These are phyloP conservation scores for Bursaphelenchus mucronatus DNA, from an alignment of 1,140 invertebrate species.

Conservation along the genomic window DNA sequence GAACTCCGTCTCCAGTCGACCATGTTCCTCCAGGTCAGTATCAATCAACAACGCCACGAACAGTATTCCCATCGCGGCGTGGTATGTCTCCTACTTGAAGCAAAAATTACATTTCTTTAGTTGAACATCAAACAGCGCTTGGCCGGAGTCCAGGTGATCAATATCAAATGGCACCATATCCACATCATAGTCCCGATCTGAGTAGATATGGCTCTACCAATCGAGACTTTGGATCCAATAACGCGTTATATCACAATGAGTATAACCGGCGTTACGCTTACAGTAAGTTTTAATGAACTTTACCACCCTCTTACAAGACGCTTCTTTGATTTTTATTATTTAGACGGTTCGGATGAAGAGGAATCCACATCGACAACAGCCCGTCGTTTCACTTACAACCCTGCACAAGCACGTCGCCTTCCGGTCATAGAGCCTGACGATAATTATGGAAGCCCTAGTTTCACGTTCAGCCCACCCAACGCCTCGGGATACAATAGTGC, in stretches of 20 bases:
- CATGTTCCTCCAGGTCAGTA: neutral
- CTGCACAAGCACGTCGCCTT: conserved; percentile 9
- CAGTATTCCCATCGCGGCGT: neutral
- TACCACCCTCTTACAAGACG: neutral
- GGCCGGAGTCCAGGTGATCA: conserved; percentile 16
- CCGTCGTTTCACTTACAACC: conserved; percentile 11
- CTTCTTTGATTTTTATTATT: neutral
- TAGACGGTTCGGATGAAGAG: neutral
- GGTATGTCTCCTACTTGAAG: neutral
- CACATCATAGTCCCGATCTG: neutral
- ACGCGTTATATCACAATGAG: neutral
- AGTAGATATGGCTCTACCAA: neutral
- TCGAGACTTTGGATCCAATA: conserved; percentile 3
- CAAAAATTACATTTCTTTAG: neutral
- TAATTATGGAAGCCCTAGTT: neutral
- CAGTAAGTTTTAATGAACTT: neutral
- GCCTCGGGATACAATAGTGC: neutral
- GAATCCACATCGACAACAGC: conserved; percentile 15
- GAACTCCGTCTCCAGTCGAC: conserved; percentile 10
- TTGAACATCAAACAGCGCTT: conserved; percentile 11
- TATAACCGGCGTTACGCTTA: conserved; percentile 7
- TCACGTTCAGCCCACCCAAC: neutral
- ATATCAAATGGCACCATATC: conserved; percentile 20
- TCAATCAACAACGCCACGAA: neutral
- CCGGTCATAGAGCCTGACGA: neutral